Evolutionary conservation across 30 jellyfish, hydroid and myxozoan species (phyloP).

Genomic region (Cassiopea andromeda): DNA sequence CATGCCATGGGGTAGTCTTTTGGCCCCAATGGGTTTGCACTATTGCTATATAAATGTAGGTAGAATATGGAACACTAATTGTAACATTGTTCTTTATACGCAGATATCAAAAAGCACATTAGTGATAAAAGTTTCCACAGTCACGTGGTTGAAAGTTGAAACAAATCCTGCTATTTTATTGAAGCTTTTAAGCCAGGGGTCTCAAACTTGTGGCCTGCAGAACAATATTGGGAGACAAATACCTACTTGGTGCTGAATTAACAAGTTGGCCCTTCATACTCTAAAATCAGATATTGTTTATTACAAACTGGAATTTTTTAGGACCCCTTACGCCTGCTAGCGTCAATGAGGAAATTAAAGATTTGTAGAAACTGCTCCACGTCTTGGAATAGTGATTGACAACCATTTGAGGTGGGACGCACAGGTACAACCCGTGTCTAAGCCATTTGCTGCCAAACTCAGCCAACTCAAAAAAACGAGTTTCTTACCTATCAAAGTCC

Average conservation of each 20-base stretch:
- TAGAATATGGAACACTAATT: too few species aligned
- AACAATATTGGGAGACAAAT: neutral
- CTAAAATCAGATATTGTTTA: neutral
- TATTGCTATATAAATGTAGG: too few species aligned
- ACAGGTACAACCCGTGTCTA: neutral
- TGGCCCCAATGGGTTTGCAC: too few species aligned
- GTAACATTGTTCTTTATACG: too few species aligned
- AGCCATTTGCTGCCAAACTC: slow-evolving; percentile 5
- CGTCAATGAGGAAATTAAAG: neutral
- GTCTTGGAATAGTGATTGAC: neutral
- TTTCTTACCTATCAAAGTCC: neutral
- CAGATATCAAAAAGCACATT: too few species aligned
- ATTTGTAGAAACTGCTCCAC: neutral
- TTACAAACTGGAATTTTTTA: neutral
- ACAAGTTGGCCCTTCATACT: neutral
- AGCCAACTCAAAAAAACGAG: slow-evolving; percentile 10
- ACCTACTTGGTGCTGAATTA: neutral
- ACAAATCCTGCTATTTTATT: too few species aligned
- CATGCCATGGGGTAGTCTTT: too few species aligned
- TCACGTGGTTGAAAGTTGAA: too few species aligned
- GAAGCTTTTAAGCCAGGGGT: too few species aligned
- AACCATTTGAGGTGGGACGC: slow-evolving; percentile 4
- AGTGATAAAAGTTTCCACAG: too few species aligned
- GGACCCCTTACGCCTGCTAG: neutral
- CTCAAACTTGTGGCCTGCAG: too few species aligned